Evolutionary conservation across 2,113 vertebrate genomes (phyloP).

Genomic region (Anas platyrhynchos): DNA sequence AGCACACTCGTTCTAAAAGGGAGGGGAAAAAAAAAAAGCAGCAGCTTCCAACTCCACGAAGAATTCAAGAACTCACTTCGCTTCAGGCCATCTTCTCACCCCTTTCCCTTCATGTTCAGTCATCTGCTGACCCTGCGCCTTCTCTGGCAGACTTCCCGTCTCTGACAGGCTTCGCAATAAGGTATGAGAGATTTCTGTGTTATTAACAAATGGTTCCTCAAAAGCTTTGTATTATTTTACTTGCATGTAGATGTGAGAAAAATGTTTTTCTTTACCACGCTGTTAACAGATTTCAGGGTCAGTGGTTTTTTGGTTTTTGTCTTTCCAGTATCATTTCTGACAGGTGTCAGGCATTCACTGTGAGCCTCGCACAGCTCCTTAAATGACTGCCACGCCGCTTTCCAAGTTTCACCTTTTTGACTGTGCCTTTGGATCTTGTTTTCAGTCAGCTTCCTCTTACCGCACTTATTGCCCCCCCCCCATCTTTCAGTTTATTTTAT

Average conservation of each 20-base stretch:
- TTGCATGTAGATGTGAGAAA: background rate
- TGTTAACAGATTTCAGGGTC: background rate
- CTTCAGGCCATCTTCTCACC: conserved; percentile 32
- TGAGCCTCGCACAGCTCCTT: background rate
- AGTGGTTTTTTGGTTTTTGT: background rate
- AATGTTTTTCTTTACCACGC: background rate
- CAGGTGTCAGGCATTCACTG: rapidly evolving
- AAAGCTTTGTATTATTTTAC: conserved; percentile 1
- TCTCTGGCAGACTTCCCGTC: background rate
- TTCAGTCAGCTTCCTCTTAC: background rate
- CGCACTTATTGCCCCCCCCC: no score
- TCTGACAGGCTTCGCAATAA: background rate
- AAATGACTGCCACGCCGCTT: rapidly evolving
- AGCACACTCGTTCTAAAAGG: background rate
- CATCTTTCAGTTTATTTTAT: no score
- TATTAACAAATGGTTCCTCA: background rate
- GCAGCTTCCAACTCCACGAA: background rate
- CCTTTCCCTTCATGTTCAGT: background rate
- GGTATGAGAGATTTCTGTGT: background rate
- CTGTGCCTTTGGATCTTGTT: background rate
- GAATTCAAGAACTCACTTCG: background rate
- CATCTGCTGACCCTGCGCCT: background rate
- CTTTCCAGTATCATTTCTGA: background rate
- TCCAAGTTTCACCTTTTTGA: background rate
- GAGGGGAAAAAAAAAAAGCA: background rate